Base-by-base conservation (phyloP, 2,797 vertebrate genomes). In the Argya squamiceps region DNA sequence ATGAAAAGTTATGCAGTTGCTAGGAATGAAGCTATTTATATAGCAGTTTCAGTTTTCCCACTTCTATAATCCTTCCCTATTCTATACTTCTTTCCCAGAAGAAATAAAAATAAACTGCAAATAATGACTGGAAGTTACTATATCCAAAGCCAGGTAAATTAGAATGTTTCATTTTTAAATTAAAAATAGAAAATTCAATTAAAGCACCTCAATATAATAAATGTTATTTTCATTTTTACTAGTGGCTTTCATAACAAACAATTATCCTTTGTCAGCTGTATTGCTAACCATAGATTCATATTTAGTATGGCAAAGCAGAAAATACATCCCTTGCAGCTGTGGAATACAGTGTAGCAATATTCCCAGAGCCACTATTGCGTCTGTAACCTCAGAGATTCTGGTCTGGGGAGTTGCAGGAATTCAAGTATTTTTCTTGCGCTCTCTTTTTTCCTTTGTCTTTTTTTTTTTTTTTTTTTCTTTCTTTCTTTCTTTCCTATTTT, bases 1-100 rank as follows among this genome's bases (percentile, higher is more conserved):
- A 90, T 93, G 76, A 93, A 93, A 94, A 96, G 88, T 95, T 91
- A 95, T n/a, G 85, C 77, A 95, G 93, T 94, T 95, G 89, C 85
- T 92, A 90, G 56, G 85, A 95, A 87, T 63, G 44, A 82, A 90
- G 74, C 84, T 95, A 92, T 89, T 88, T 97, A 95, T 96, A 84
- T 63, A 90, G 77, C 77, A 84, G 77, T 62, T 59, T 90, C 59
- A 59, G 52, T 93, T 95, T 96, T 76, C 89, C 75, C 41, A 65
- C 55, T 93, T 93, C 74, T 49, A 23, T 70, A 49, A 26, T 78
- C 32, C 36, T 87, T 78, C 69, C 41, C 44, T 89, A 12, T 89
- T 86, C 74, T 88, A 4, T 87, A 60, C 24, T 76, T 15, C 71
- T 84, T 95, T 84, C 86, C 76, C 78, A 87, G 52, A 92, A 95